A percentile compares a stretch with the other conserved stretches of the same genome.
Evolutionary conservation across 2,888 invertebrate genomes (phyloP).

Genomic region (Spatulosminthurus flaviceps): DNA sequence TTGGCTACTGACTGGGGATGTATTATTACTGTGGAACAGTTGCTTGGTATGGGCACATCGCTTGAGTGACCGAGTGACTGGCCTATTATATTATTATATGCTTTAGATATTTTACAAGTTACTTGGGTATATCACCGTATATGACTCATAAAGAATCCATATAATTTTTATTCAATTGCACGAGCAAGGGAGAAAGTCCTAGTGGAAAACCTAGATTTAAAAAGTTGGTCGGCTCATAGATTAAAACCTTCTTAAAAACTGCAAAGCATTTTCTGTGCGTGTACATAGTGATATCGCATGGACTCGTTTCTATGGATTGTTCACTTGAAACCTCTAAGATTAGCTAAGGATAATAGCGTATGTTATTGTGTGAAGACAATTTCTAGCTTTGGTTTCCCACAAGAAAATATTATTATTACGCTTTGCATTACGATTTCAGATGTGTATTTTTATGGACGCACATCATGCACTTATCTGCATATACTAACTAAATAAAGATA

Average conservation of each 20-base stretch:
- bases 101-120: too few relatives aligned
- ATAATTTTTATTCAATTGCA: neutral
- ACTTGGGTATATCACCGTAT: neutral
- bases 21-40: neutral
- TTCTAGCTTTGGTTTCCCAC: too few relatives aligned
- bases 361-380: too few relatives aligned
- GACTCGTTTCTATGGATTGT: neutral
- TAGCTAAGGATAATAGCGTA: too few relatives aligned
- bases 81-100: neutral
- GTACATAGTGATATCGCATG: neutral
- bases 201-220: slow-evolving; percentile 2
- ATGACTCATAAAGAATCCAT: neutral
- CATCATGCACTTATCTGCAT: too few relatives aligned
- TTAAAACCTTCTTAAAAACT: neutral
- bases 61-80: slow-evolving; percentile 14
- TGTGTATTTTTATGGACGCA: too few relatives aligned
- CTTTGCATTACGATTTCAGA: too few relatives aligned
- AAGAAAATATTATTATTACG: too few relatives aligned
- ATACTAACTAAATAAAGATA: too few relatives aligned
- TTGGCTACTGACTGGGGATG: too few relatives aligned
- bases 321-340: too few relatives aligned
- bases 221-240: neutral
- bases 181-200: slow-evolving; percentile 2
- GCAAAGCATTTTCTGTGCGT: neutral
- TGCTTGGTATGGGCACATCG: neutral